Conservation (phyloP, 2,113 vertebrate genomes). For the Eulacestoma nigropectus region DNA sequence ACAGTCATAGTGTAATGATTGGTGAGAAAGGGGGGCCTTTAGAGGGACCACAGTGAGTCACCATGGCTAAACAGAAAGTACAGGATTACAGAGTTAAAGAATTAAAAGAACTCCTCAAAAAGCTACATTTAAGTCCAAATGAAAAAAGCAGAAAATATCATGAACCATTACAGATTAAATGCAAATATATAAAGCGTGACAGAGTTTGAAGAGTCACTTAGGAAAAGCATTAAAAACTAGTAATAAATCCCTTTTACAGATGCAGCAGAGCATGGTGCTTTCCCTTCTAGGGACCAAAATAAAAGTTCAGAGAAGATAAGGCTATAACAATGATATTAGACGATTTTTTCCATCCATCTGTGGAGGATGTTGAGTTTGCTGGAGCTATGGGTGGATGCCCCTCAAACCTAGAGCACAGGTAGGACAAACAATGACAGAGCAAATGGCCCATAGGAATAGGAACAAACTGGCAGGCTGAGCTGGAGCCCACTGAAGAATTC, state of each 20-base stretch:
- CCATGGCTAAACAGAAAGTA: background rate
- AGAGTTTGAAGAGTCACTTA: background rate
- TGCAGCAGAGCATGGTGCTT: background rate
- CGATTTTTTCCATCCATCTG: background rate
- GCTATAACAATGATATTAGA: background rate
- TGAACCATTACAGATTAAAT: background rate
- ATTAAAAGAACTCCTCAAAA: background rate
- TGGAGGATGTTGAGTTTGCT: background rate
- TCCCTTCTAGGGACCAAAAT: background rate
- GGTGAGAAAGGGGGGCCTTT: background rate
- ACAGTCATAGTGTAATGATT: background rate
- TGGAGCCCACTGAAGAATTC: background rate
- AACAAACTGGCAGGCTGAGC: background rate
- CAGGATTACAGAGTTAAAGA: background rate
- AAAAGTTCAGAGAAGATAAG: background rate
- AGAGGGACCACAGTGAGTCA: background rate
- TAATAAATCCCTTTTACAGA: background rate
- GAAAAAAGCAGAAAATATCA: background rate
- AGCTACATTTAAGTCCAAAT: background rate
- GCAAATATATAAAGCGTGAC: background rate
- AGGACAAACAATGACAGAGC: background rate
- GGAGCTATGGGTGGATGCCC: accelerated
- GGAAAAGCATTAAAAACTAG: background rate
- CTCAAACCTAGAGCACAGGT: background rate
- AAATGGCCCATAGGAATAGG: background rate